Conservation (phyloP, 2,797 vertebrate genomes). For the Oreochromis mossambicus region DNA sequence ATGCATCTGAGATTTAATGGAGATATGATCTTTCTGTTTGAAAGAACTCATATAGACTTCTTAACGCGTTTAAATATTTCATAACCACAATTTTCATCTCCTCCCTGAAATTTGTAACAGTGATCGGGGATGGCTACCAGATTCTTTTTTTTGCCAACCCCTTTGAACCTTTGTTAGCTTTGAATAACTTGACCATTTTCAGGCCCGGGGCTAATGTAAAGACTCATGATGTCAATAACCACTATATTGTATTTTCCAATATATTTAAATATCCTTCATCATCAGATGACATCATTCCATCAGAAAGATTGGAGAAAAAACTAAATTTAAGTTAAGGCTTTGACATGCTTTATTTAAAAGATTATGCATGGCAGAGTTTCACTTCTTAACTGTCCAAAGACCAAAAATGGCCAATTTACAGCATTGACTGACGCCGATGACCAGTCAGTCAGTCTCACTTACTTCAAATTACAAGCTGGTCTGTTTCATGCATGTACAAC, state of each 20-base stretch:
- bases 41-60: slow-evolving; percentile 30
- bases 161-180: neutral
- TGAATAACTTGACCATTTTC: neutral
- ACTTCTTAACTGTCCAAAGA: neutral
- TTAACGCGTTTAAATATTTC: slow-evolving; percentile 32
- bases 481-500: neutral
- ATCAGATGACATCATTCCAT: neutral
- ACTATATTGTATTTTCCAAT: neutral
- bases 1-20: slow-evolving; percentile 41
- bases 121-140: neutral
- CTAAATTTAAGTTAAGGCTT: neutral
- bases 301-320: neutral
- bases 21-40: slow-evolving; percentile 20
- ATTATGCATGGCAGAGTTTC: too few species aligned
- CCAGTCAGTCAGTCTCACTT: neutral
- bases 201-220: neutral
- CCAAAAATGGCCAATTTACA: neutral
- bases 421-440: neutral
- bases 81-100: slow-evolving; percentile 7
- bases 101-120: neutral
- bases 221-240: neutral
- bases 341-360: neutral
- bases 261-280: neutral
- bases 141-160: neutral
- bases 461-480: neutral